Percentiles rank a stretch among this genome's conserved stretches.
These are phyloP conservation scores for Spongia lamella DNA, from an alignment of 37 sponge, comb jelly and placozoan genomes.

Conservation along the genomic window DNA sequence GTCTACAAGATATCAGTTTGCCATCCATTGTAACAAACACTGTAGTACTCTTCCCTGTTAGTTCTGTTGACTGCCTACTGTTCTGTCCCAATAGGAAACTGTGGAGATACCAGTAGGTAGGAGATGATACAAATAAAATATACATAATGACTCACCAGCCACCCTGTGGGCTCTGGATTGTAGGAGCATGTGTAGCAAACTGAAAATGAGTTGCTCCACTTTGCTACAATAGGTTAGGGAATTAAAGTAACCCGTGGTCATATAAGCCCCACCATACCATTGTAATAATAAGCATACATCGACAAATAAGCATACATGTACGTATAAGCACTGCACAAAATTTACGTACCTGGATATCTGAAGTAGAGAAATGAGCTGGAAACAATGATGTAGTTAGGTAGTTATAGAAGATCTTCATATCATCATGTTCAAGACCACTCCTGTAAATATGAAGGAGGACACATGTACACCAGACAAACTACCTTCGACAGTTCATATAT, in stretches of 20 bases:
- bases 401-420: slow-evolving; percentile 85
- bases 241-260: too few relatives aligned
- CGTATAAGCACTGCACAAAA: too few relatives aligned
- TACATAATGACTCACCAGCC: too few relatives aligned
- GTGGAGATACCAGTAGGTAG: not conserved
- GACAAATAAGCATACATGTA: too few relatives aligned
- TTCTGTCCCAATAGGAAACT: not conserved
- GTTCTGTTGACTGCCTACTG: not conserved
- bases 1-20: slow-evolving; percentile 37
- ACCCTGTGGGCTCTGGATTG: too few relatives aligned
- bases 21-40: slow-evolving; percentile 70
- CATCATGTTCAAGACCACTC: slow-evolving; percentile 93
- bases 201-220: too few relatives aligned
- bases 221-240: too few relatives aligned
- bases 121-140: not conserved
- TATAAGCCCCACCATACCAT: too few relatives aligned
- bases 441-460: slow-evolving; percentile 12
- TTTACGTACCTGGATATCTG: not conserved
- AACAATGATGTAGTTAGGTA: slow-evolving; percentile 75
- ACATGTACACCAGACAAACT: not conserved
- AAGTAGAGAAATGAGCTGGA: slow-evolving; percentile 33
- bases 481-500: too few relatives aligned
- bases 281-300: too few relatives aligned
- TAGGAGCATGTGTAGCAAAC: too few relatives aligned
- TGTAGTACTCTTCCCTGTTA: slow-evolving; percentile 11